Percentiles rank a stretch among this genome's conserved stretches.
Evolutionary conservation across 2,113 vertebrate species (phyloP).

Genomic region (Pristiophorus japonicus): DNA sequence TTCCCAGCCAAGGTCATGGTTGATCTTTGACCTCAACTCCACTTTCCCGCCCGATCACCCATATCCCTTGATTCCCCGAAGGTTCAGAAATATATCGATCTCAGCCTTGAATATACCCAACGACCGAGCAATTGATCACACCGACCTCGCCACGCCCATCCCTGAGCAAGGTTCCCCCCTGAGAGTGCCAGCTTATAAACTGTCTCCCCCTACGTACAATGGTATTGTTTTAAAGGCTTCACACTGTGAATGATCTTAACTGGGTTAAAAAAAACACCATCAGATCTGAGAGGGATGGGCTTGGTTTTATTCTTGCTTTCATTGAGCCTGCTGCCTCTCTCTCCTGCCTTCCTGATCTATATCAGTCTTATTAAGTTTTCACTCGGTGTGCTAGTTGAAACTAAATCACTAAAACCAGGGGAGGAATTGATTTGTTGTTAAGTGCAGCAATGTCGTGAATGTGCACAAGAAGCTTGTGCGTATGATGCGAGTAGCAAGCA

Average conservation of each 20-base stretch:
- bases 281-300: neutral
- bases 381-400: neutral
- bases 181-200: neutral
- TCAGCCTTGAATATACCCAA: too few relatives aligned
- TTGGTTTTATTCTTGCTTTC: neutral
- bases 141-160: neutral
- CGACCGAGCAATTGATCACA: neutral
- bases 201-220: neutral
- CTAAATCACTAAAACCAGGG: constrained; percentile 12
- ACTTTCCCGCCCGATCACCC: too few relatives aligned
- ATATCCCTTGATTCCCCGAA: too few relatives aligned
- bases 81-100: too few relatives aligned
- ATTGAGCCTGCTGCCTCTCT: neutral
- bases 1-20: too few relatives aligned
- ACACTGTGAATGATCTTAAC: neutral
- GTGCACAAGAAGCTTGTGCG: neutral
- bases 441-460: neutral
- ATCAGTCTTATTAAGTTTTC: too few relatives aligned
- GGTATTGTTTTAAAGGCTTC: neutral
- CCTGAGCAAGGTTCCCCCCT: neutral
- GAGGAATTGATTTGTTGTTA: neutral
- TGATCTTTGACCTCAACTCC: too few relatives aligned
- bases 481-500: neutral
- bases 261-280: neutral
- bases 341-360: neutral